Percentiles rank a stretch among this genome's conserved stretches.
phyloP scores from a whole-genome alignment of 2,888 invertebrate species.

The Leucophenga maculata region DNA sequence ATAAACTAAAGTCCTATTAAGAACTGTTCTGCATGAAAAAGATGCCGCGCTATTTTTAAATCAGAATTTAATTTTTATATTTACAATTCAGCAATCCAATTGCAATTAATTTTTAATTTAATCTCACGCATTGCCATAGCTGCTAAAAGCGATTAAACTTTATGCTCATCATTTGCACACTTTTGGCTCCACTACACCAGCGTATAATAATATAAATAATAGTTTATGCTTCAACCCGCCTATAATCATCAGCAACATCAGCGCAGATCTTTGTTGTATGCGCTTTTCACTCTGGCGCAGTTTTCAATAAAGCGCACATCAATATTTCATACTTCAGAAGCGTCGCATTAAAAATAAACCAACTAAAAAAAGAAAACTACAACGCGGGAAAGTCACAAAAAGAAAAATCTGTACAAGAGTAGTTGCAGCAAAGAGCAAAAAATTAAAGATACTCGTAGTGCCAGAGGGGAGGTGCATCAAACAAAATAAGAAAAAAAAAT shows the following conservation, averaged over 20 bases:
- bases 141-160: conserved; percentile 9
- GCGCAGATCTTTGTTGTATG: not conserved
- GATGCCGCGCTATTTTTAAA: too few relatives aligned
- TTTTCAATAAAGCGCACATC: conserved; percentile 38
- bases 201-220: conserved; percentile 17
- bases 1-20: too few relatives aligned
- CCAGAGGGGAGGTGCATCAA: conserved; percentile 29
- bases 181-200: too few relatives aligned
- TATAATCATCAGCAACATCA: not conserved
- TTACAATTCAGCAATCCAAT: too few relatives aligned
- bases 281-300: not conserved
- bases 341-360: conserved; percentile 45
- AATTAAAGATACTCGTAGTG: conserved; percentile 19
- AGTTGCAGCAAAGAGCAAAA: conserved; percentile 26
- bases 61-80: too few relatives aligned
- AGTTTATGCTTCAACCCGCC: not conserved
- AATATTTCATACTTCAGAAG: conserved; percentile 55
- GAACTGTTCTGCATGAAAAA: too few relatives aligned
- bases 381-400: conserved; percentile 28
- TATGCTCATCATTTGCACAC: not conserved
- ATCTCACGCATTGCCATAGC: not conserved
- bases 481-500: conserved; percentile 27
- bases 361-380: conserved; percentile 39
- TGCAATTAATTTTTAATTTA: not conserved
- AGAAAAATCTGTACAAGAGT: conserved; percentile 13